Percentiles rank a stretch among this genome's conserved stretches.
These are phyloP conservation scores for Drosophila quadrilineata DNA, from an alignment of 1,140 invertebrate species.

Conservation along the genomic window DNA sequence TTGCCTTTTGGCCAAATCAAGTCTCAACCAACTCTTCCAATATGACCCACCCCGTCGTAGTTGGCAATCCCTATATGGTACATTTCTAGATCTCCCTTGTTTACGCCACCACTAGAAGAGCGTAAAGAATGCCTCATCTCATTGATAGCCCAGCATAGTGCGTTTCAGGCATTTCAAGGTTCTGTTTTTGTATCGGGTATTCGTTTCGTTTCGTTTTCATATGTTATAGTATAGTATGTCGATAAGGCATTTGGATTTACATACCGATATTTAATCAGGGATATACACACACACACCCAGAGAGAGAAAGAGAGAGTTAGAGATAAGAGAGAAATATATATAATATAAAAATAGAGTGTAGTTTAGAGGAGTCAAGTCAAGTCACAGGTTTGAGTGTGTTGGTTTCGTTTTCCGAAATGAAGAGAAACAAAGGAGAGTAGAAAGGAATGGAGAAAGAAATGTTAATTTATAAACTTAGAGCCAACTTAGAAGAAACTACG, in stretches of 20 bases:
- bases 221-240: constrained; percentile 11
- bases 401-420: no score
- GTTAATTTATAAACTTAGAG: constrained; percentile 76
- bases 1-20: constrained; percentile 14
- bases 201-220: constrained; percentile 15
- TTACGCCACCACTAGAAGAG: constrained; percentile 61
- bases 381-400: no score
- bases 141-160: constrained; percentile 78
- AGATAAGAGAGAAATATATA: constrained; percentile 36
- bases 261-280: constrained; percentile 48
- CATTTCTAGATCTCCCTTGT: constrained; percentile 9
- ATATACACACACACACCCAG: constrained; percentile 41
- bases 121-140: constrained; percentile 58
- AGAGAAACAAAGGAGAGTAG: constrained; percentile 59
- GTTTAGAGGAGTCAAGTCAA: no score
- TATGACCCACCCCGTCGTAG: no score
- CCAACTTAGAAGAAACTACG: constrained; percentile 81
- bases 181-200: constrained; percentile 50
- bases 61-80: constrained; percentile 47
- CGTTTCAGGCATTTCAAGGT: constrained; percentile 77
- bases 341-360: no score
- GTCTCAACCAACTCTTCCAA: constrained; percentile 70
- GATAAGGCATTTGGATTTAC: constrained; percentile 1
- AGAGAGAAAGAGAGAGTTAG: not conserved
- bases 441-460: constrained; percentile 71